These are phyloP conservation scores for Operophtera brumata DNA, from an alignment of 2,888 invertebrate genomes.

Conservation along the genomic window DNA sequence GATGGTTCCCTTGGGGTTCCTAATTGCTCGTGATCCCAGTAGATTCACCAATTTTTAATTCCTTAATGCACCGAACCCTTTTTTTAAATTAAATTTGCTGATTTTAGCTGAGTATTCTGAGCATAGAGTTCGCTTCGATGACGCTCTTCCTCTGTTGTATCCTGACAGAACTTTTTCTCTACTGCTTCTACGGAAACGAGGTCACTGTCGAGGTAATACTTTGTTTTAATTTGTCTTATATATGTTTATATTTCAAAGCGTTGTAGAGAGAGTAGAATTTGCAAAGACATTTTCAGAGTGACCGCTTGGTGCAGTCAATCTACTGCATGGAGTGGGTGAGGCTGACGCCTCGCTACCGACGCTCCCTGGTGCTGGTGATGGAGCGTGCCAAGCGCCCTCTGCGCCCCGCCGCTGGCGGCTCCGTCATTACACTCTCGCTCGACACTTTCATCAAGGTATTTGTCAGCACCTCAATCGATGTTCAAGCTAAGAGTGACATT, in stretches of 20 bases:
- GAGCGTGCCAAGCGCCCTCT: conserved; percentile 69
- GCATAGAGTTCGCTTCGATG: conserved; percentile 76
- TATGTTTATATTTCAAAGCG: too few relatives aligned
- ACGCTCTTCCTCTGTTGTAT: conserved; percentile 77
- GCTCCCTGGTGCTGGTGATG: conserved; percentile 68
- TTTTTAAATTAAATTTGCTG: too few relatives aligned
- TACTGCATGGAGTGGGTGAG: conserved; percentile 63
- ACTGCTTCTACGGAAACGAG: conserved; percentile 81
- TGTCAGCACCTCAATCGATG: too few relatives aligned
- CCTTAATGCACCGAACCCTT: too few relatives aligned
- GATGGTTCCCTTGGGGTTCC: too few relatives aligned
- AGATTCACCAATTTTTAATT: too few relatives aligned
- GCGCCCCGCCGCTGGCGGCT: conserved; percentile 70
- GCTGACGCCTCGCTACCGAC: conserved; percentile 42
- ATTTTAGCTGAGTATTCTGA: conserved; percentile 54
- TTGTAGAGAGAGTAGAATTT: too few relatives aligned
- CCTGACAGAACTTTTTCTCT: conserved; percentile 76
- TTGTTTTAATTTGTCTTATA: too few relatives aligned
- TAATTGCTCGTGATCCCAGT: too few relatives aligned
- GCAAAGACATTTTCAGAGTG: conserved; percentile 53
- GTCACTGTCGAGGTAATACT: conserved; percentile 71
- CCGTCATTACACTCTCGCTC: conserved; percentile 73
- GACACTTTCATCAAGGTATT: conserved; percentile 72
- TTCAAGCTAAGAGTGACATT: too few relatives aligned
- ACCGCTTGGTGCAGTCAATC: conserved; percentile 57